Conservation (phyloP, 1,140 invertebrate species). For the Rhopalosiphum padi region DNA sequence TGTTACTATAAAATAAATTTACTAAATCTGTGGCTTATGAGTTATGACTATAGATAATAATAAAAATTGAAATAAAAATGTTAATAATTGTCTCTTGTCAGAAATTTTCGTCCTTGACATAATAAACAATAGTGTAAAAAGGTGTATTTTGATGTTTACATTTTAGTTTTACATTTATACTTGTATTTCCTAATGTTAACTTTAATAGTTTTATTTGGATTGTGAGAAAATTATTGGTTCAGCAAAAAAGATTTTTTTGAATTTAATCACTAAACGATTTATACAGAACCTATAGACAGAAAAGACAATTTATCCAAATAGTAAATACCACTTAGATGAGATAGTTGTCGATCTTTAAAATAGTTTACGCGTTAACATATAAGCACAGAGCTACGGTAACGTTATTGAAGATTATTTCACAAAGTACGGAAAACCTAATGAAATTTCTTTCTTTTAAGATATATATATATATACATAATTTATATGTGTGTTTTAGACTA, state of each 20-base stretch:
- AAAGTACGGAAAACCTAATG: not conserved
- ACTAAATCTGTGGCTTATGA: not conserved
- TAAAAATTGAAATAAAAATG: not conserved
- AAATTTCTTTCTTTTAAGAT: not conserved
- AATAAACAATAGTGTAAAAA: no score
- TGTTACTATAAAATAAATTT: not conserved
- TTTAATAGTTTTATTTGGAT: no score
- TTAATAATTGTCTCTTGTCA: not conserved
- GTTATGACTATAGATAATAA: not conserved
- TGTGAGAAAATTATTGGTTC: not conserved
- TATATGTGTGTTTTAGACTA: no score
- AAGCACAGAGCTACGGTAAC: not conserved
- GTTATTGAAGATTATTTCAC: not conserved
- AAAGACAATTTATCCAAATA: no score
- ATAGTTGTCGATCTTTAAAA: no score
- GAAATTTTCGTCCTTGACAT: not conserved
- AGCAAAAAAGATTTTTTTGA: not conserved
- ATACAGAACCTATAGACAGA: not conserved
- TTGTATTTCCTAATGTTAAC: not conserved
- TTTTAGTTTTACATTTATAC: not conserved
- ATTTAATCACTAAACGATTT: not conserved
- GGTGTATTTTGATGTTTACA: not conserved
- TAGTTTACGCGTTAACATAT: no score
- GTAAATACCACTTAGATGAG: no score
- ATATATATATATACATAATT: no score